Percentiles rank a stretch among this genome's conserved stretches.
These are phyloP conservation scores for Ciconia maguari DNA, from an alignment of 2,113 vertebrate species.

Conservation along the genomic window DNA sequence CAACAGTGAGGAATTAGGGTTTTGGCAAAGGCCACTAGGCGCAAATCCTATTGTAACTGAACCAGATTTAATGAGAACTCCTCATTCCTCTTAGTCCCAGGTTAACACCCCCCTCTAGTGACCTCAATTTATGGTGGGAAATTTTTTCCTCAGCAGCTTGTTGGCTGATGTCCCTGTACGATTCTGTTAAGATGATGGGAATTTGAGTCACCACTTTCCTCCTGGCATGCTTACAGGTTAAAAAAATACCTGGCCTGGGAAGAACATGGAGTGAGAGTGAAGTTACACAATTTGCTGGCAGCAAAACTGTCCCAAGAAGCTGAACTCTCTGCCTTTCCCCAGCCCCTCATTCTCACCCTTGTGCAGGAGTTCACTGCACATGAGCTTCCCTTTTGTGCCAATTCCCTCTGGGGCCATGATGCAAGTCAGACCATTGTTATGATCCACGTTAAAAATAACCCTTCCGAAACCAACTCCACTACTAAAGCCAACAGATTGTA, in stretches of 20 bases:
- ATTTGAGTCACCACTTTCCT: conserved; percentile 12
- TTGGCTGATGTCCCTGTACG: background rate
- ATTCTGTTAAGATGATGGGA: background rate
- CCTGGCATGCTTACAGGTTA: background rate
- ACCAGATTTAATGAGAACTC: background rate
- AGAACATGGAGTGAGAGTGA: background rate
- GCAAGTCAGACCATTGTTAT: conserved; percentile 4
- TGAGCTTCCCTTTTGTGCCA: background rate
- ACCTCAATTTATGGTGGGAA: background rate
- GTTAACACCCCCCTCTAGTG: conserved; percentile 29
- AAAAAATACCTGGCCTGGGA: conserved; percentile 39
- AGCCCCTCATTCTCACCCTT: background rate
- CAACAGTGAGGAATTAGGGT: background rate
- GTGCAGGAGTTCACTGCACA: background rate
- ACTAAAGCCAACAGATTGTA: background rate
- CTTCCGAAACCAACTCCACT: background rate
- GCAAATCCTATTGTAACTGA: background rate
- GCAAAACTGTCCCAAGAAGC: background rate
- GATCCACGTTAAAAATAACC: conserved; percentile 15
- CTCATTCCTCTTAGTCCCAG: background rate
- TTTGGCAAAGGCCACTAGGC: background rate
- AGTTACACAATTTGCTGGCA: conserved; percentile 47
- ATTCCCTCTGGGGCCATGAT: background rate
- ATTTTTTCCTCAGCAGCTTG: background rate
- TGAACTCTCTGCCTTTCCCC: background rate